These are phyloP conservation scores for Catharus fuscescens DNA, from an alignment of 2,113 vertebrate species.

Conservation along the genomic window DNA sequence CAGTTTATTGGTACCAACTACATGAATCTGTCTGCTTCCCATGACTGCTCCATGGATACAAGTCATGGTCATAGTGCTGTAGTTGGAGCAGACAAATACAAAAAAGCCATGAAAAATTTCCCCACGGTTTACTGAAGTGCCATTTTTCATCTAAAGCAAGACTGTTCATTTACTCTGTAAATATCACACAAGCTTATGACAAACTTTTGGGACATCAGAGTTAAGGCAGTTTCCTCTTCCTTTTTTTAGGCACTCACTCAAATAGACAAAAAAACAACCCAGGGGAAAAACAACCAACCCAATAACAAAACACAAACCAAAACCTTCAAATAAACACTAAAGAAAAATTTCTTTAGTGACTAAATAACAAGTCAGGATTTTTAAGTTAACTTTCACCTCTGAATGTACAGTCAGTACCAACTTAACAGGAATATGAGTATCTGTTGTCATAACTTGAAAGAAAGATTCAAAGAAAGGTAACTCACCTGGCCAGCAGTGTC, in stretches of 20 bases:
- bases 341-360: not conserved
- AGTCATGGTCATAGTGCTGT: not conserved
- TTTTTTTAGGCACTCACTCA: not conserved
- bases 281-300: fast-evolving
- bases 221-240: not conserved
- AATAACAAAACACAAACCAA: not conserved
- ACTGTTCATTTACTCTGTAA: not conserved
- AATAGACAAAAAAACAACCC: too few species aligned
- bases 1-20: not conserved
- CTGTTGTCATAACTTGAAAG: not conserved
- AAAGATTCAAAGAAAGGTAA: not conserved
- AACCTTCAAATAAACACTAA: not conserved
- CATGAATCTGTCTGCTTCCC: not conserved
- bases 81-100: not conserved
- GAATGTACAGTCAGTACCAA: fast-evolving
- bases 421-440: not conserved
- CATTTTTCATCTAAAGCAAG: not conserved
- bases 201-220: not conserved
- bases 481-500: conserved; percentile 97
- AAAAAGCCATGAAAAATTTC: not conserved
- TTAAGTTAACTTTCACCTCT: not conserved
- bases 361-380: not conserved
- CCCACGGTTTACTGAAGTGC: not conserved
- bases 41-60: not conserved
- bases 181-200: not conserved